These are phyloP conservation scores for Hemiscyllium ocellatum DNA, from an alignment of 2,113 vertebrate species.

Conservation along the genomic window DNA sequence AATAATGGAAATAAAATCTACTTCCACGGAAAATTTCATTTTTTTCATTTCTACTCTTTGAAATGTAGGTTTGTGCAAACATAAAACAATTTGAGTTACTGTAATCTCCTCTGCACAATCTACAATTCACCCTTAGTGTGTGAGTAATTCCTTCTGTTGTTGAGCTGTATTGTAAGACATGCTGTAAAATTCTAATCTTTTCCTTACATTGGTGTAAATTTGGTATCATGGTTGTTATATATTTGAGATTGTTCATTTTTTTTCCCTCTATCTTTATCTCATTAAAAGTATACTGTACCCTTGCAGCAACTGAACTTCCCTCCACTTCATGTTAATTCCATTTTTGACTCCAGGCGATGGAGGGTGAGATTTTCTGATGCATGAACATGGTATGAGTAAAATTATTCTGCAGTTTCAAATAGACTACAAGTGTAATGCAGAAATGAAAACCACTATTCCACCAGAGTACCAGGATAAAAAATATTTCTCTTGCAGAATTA, in stretches of 20 bases:
- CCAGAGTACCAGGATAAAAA: not conserved
- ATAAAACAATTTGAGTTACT: not conserved
- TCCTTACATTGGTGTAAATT: not conserved
- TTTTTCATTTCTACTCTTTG: not conserved
- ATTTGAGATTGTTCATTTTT: not conserved
- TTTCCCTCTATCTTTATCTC: not conserved
- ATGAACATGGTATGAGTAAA: not conserved
- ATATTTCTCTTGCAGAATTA: not conserved
- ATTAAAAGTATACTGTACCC: not conserved
- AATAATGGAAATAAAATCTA: not conserved
- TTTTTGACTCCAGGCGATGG: not conserved
- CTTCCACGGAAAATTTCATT: not conserved
- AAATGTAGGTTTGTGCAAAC: not conserved
- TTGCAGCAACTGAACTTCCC: not conserved
- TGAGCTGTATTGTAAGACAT: not conserved
- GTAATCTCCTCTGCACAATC: not conserved
- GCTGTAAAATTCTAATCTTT: not conserved
- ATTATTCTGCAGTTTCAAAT: not conserved
- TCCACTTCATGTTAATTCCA: not conserved
- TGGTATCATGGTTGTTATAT: not conserved
- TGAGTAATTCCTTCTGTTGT: not conserved
- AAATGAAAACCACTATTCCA: not conserved
- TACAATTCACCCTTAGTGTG: not conserved
- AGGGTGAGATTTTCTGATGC: not conserved
- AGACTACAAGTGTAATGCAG: not conserved